Base-by-base conservation (phyloP, 2,797 vertebrate genomes). In the Thamnophis elegans region DNA sequence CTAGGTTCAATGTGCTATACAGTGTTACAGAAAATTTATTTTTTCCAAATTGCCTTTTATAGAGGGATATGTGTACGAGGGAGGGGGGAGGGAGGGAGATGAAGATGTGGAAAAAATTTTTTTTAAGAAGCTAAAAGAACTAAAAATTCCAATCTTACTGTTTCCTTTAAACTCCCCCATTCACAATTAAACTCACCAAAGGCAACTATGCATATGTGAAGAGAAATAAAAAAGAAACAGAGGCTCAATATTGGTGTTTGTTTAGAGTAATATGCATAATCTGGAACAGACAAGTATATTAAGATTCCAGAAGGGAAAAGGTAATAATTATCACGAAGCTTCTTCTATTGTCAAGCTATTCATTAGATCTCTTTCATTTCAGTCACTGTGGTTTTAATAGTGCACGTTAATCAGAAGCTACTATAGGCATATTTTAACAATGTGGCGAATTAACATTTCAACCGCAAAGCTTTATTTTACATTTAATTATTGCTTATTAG, bases 391-490 rank as follows among this genome's bases (percentile, higher is more conserved):
- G 91, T 87, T 95, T 95, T 94, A 95, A 91, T 95, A 94, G 94
- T 9, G n/a, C 92, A 94, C 73, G 90, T 55, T 93, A 91, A 91
- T 82, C 92, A 68, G 93, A 87, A 96, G 85, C 42, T 92, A 68
- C 92, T 94, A 93, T 94, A 95, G 94, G 56, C 91, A 92, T 94
- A 89, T 90, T 95, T 26, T 86, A 91, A 28, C n/a, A 85, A 47
- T 65, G 28, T 93, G 93, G 95, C 95, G 22, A 95, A 96, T 94
- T 93, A 92, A 90, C 96, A 95, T 94, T 95, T 95, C 91, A 96
- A 82, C 93, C 91, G 93, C 95, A 96, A 92, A 65, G 3, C 56
- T 94, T 96, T 82, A 78, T 94, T 93, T 88, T 95, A 94, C 91
- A 91, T 94, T 96, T 95, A 96, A 95, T 94, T 96, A 93, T 95